A percentile compares a stretch with the other conserved stretches of the same genome.
These are phyloP conservation scores for Diadema setosum DNA, from an alignment of 35 echinoderm and acorn worm species.

Conservation along the genomic window DNA sequence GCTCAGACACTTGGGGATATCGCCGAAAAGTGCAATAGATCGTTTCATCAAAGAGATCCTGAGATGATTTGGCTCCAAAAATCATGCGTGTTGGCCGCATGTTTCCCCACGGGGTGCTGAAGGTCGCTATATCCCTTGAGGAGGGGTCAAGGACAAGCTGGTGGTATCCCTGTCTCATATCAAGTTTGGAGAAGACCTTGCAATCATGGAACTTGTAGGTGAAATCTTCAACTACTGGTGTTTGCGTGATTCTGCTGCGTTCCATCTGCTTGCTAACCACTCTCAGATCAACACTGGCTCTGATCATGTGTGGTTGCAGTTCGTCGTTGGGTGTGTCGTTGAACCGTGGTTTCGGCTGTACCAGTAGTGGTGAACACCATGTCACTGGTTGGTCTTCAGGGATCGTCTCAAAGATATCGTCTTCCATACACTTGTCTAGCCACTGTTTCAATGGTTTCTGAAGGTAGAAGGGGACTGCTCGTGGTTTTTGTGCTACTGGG, in stretches of 20 bases:
- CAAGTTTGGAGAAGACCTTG: slow-evolving; percentile 59
- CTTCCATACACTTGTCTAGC: slow-evolving; percentile 24
- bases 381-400: slow-evolving; percentile 44
- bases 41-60: slow-evolving; percentile 54
- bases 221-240: slow-evolving; percentile 65
- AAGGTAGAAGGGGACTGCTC: slow-evolving; percentile 40
- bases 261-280: slow-evolving; percentile 63
- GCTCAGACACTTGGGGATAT: slow-evolving; percentile 55
- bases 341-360: slow-evolving; percentile 42
- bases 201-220: slow-evolving; percentile 51
- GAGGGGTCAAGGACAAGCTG: slow-evolving; percentile 39
- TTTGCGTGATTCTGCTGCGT: slow-evolving; percentile 46
- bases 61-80: neutral
- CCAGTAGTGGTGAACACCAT: slow-evolving; percentile 68
- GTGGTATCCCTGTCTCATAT: slow-evolving; percentile 59
- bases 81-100: neutral
- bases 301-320: slow-evolving; percentile 47
- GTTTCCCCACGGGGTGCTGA: slow-evolving; percentile 8
- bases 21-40: slow-evolving; percentile 52
- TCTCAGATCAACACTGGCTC: slow-evolving; percentile 48
- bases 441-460: slow-evolving; percentile 62
- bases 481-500: slow-evolving; percentile 50
- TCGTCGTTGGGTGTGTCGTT: slow-evolving; percentile 21
- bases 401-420: slow-evolving; percentile 49
- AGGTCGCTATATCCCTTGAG: slow-evolving; percentile 18